Conservation (phyloP, 2,113 vertebrate species). For the Parus major region DNA sequence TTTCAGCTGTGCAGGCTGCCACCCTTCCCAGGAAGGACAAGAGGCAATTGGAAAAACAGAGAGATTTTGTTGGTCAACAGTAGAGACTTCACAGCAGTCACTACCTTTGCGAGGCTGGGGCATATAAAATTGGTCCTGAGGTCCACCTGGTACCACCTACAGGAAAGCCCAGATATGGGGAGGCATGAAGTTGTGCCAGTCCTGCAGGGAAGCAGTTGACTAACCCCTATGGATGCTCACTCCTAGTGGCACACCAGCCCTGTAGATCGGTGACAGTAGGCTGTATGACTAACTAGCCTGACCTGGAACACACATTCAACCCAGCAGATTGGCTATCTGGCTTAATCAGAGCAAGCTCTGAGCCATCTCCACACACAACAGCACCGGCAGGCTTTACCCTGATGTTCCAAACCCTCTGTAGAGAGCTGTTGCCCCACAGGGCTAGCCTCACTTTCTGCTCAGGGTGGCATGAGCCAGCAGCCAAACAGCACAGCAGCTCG, state of each 20-base stretch:
- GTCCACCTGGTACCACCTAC: background rate
- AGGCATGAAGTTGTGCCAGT: background rate
- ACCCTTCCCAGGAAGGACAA: slow-evolving; percentile 68
- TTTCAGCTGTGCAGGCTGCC: slow-evolving; percentile 84
- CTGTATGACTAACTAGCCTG: background rate
- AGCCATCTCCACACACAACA: background rate
- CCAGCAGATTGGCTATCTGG: background rate
- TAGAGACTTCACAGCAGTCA: background rate
- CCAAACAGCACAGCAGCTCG: background rate
- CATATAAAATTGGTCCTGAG: background rate
- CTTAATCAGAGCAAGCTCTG: background rate
- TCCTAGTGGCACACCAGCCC: rapidly evolving
- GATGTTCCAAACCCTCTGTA: background rate
- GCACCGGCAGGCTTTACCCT: background rate
- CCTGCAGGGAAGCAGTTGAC: background rate
- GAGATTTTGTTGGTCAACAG: background rate
- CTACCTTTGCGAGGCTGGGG: background rate
- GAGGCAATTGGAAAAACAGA: background rate
- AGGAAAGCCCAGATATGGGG: background rate
- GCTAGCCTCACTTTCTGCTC: background rate
- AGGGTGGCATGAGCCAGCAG: background rate
- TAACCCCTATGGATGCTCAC: background rate
- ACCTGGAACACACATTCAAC: background rate
- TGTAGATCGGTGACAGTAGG: background rate
- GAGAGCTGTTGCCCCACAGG: background rate